Base-by-base conservation (phyloP, 2,888 invertebrate species). In the Elegia similella region DNA sequence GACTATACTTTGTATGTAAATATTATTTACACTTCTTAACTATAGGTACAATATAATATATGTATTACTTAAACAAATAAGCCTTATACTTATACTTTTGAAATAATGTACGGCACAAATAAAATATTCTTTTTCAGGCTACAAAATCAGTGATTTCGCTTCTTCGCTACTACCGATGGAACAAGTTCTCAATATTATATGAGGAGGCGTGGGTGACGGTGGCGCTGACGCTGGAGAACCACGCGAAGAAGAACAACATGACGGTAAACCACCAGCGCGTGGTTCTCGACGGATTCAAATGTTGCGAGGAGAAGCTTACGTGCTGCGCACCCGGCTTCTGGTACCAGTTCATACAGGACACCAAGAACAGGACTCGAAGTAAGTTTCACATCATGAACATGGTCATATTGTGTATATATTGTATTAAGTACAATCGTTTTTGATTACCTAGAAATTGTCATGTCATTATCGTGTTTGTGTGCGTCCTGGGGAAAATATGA, bases 121-220 rank as follows among this genome's bases (percentile, higher is more conserved):
- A 23, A 23, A 23, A 23, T 5, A 43, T 10, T 64, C 63, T 42
- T 61, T 88, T 89, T 50, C 84, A 97, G 95, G 98, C 98, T 63
- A 97, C 97, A 60, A 98, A 98, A 90, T 98, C 98, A 50, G 95
- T 99, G 70, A 95, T 99, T 82, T 95, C 98, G 0, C 92, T 99
- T 59, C 92, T 99, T 72, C 93, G 95, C 58, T 96, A 98, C 88
- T 98, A 97, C 91, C 94, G 96, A 72, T 99, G 99, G 99, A 94
- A 95, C 70, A 97, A 97, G 82, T 98, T 98, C 88, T 95, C 97
- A 17, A 96, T 99, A 61, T 92, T 98, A 50, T 95, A 96, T 72
- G 97, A 97, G 79, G 95, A 95, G 73, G 92, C 94, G 5, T 97
- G 96, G 95, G 92, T 93, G 69, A 95, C 95, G 1, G 98, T 98